These are phyloP conservation scores for Mirounga angustirostris DNA, from an alignment of 2,113 vertebrate genomes.

Conservation along the genomic window DNA sequence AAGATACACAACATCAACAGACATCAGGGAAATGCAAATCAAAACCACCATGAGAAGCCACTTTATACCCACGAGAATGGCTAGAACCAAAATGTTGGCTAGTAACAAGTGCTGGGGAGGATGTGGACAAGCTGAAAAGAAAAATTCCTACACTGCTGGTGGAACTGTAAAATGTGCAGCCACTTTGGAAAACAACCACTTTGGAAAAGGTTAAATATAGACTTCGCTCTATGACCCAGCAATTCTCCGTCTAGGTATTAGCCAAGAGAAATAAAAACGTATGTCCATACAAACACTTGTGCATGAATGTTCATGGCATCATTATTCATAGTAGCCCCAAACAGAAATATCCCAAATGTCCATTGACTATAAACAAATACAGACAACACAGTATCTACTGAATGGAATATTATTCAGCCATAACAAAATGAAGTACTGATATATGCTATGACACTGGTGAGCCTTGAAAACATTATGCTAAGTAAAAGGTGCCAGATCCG, in stretches of 20 bases:
- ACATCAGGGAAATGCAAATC: background rate
- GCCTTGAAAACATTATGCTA: background rate
- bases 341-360: background rate
- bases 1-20: background rate
- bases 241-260: background rate
- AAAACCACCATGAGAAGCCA: background rate
- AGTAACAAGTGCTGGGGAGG: background rate
- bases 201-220: background rate
- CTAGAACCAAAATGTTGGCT: background rate
- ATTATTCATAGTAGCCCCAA: background rate
- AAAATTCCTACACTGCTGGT: background rate
- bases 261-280: background rate
- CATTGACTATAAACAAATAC: too few species aligned
- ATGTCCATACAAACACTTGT: background rate
- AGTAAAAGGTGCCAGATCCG: background rate
- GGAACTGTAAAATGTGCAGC: background rate
- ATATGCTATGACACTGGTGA: background rate
- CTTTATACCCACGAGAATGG: background rate
- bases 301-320: background rate
- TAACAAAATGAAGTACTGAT: background rate
- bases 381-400: background rate
- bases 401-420: too few species aligned
- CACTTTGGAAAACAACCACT: background rate
- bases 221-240: too few species aligned
- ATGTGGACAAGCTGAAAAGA: background rate